Percentiles rank a stretch among this genome's conserved stretches.
Conservation (phyloP, 2,888 invertebrate species). For the Branchellion lobata region DNA sequence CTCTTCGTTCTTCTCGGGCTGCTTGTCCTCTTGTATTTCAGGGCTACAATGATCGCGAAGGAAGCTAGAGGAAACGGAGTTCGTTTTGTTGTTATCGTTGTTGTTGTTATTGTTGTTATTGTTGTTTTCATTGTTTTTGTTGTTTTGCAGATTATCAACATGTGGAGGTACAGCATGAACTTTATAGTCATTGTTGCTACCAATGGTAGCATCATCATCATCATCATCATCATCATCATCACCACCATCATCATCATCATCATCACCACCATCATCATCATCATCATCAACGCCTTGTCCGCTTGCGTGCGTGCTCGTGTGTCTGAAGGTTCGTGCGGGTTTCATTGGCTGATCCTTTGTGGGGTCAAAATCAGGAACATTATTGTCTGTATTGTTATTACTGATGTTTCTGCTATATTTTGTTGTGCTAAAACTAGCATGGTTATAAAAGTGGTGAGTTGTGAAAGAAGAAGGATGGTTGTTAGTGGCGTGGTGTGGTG, state of each 20-base stretch:
- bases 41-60: too few relatives aligned
- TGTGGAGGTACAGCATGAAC: too few relatives aligned
- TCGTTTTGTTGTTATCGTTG: background rate
- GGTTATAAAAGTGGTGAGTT: too few relatives aligned
- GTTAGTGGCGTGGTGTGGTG: too few relatives aligned
- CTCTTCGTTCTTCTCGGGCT: background rate
- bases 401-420: too few relatives aligned
- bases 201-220: background rate
- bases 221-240: background rate
- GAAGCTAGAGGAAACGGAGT: too few relatives aligned
- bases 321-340: background rate
- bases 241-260: background rate
- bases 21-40: too few relatives aligned
- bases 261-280: background rate
- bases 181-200: too few relatives aligned
- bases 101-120: slow-evolving; percentile 12
- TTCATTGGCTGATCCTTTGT: background rate
- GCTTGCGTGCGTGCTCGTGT: background rate
- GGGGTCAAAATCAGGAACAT: background rate
- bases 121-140: too few relatives aligned
- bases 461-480: too few relatives aligned
- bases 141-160: too few relatives aligned
- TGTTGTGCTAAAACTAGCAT: too few relatives aligned
- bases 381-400: background rate
- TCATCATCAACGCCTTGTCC: background rate